Conservation (phyloP, 2,113 vertebrate genomes). For the Laterallus jamaicensis region DNA sequence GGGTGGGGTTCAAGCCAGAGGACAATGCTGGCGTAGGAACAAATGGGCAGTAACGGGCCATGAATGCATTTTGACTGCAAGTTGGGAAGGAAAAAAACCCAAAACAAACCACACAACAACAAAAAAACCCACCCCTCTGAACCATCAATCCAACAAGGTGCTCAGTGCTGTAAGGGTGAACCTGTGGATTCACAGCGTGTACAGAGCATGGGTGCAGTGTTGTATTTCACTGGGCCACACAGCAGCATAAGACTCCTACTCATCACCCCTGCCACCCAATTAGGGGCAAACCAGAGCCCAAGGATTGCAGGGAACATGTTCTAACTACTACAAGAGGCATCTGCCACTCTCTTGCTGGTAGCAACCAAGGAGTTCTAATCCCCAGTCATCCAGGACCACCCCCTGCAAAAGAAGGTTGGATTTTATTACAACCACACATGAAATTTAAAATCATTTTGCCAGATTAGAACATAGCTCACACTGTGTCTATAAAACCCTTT, state of each 20-base stretch:
- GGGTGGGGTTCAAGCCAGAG: not conserved
- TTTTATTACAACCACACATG: not conserved
- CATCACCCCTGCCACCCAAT: not conserved
- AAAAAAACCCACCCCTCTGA: not conserved
- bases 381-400: accelerated
- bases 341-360: not conserved
- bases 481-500: not conserved
- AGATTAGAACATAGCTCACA: not conserved
- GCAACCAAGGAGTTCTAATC: not conserved
- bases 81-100: not conserved
- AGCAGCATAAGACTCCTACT: not conserved
- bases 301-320: not conserved
- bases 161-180: accelerated
- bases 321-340: not conserved
- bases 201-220: accelerated
- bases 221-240: not conserved
- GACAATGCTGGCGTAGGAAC: slow-evolving; percentile 5
- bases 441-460: not conserved
- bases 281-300: not conserved
- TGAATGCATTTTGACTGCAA: not conserved
- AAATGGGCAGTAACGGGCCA: not conserved
- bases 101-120: too few relatives aligned
- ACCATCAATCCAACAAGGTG: accelerated
- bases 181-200: not conserved
- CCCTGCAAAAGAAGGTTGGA: not conserved